Conservation (phyloP, 2,888 invertebrate species). For the Leptopterna dolabrata region DNA sequence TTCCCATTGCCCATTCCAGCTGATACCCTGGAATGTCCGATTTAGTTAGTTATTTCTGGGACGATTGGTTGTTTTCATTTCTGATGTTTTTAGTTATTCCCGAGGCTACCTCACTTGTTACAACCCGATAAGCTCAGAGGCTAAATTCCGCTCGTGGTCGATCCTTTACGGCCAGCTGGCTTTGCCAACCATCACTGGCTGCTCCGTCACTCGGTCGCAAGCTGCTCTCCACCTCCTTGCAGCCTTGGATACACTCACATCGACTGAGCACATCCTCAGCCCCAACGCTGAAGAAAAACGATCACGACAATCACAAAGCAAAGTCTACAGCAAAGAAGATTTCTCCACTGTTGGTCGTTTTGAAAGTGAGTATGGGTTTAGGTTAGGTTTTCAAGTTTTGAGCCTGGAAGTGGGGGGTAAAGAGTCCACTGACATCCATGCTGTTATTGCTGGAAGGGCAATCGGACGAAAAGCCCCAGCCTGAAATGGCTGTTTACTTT, state of each 20-base stretch:
- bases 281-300: conserved; percentile 70
- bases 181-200: conserved; percentile 78
- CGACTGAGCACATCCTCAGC: conserved; percentile 77
- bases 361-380: conserved; percentile 73
- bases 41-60: neutral
- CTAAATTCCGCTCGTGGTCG: conserved; percentile 65
- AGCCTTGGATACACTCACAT: conserved; percentile 88
- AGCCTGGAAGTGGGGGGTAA: no score
- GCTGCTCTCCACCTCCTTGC: conserved; percentile 91
- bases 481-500: no score
- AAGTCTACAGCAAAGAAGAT: conserved; percentile 81
- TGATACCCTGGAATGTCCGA: neutral
- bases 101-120: conserved; percentile 74
- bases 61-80: no score
- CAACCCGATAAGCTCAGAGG: conserved; percentile 86
- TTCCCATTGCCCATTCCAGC: no score
- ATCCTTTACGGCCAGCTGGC: conserved; percentile 73
- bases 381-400: neutral
- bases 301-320: conserved; percentile 69
- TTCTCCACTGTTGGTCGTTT: conserved; percentile 87
- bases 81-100: conserved; percentile 32
- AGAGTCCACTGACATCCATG: no score
- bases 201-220: conserved; percentile 83
- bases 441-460: no score
- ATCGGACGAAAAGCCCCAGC: no score